Base-by-base conservation (phyloP, 2,113 vertebrate species). In the Microtus richardsoni region DNA sequence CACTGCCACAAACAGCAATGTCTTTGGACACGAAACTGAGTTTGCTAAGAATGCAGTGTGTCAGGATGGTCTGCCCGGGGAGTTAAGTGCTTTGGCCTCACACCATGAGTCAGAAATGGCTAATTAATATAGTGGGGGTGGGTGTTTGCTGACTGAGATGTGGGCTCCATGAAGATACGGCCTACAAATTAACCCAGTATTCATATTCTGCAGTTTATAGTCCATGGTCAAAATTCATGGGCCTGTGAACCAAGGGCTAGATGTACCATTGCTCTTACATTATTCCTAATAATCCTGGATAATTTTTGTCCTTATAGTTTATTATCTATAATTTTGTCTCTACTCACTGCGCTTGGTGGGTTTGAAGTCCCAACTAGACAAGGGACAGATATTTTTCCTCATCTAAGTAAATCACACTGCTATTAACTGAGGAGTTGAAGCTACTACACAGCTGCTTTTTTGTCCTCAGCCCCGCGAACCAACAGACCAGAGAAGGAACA, bases 401-500 rank as follows among this genome's bases (percentile, higher is more conserved):
- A 36, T 28, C 49, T 92, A 77, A 92, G 9, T 19, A 13, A 79
- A 47, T 84, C 75, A 88, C 30, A 75, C 3, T 88, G 88, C 30
- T 74, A 44, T 90, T 95, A 92, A 94, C 21, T 64, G 54, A 58
- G 62, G 89, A 93, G 16, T 62, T 58, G 44, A 94, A 58, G 54
- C 62, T 68, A 28, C 33, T 39, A 78, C 5, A 44, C 88, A 62
- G n/a, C 44, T 30, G 21, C 41, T 77, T 77, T 28, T 28, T 80
- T 12, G 30, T 64, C 75, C 95, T 82, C 22, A 54, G 66, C 75
- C 44, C 41, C 54, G 90, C 6, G 54, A 83, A 30, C n/a, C 30
- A 88, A 58, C 3, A 83, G 14, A 26, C 44, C 74, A 54, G 75
- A 16, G 58, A 21, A 54, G 39, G 36, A 0, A 44, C 9, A 66